phyloP scores from a whole-genome alignment of 2,888 invertebrate species.

The Tachystola acroxantha region DNA sequence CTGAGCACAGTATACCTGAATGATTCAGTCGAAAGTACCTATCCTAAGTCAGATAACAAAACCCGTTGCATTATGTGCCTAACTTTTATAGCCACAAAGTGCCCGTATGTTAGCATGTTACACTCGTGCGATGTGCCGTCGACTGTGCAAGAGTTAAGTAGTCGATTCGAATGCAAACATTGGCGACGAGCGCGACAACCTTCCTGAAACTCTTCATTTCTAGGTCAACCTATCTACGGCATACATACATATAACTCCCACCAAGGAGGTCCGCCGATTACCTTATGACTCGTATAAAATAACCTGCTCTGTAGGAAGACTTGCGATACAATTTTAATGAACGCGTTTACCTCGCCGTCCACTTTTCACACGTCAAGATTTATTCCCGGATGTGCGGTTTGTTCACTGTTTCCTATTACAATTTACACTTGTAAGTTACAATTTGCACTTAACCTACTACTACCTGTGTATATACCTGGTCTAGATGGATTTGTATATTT shows the following conservation, averaged over 20 bases:
- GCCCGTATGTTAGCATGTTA: too few species aligned
- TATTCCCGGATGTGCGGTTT: constrained; percentile 4
- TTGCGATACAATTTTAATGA: constrained; percentile 7
- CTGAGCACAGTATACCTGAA: too few species aligned
- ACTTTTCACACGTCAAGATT: constrained; percentile 8
- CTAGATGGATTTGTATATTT: too few species aligned
- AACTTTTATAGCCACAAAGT: too few species aligned
- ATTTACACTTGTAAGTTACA: not conserved
- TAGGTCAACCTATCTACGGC: constrained; percentile 1
- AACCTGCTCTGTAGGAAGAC: constrained; percentile 2
- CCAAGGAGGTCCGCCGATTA: constrained; percentile 6
- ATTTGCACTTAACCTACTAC: too few species aligned
- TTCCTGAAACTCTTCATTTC: not conserved
- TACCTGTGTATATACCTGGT: too few species aligned
- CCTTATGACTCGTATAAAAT: constrained; percentile 1
- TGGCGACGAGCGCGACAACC: not conserved
- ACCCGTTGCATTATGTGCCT: too few species aligned
- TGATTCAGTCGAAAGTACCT: too few species aligned
- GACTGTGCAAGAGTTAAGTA: not conserved
- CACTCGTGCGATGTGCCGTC: too few species aligned
- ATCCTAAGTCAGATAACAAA: too few species aligned
- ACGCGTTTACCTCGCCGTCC: constrained; percentile 6
- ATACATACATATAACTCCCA: not conserved
- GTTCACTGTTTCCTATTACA: not conserved
- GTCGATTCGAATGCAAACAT: constrained; percentile 5